phyloP scores from a whole-genome alignment of 2,113 vertebrate species.

The Sula dactylatra region DNA sequence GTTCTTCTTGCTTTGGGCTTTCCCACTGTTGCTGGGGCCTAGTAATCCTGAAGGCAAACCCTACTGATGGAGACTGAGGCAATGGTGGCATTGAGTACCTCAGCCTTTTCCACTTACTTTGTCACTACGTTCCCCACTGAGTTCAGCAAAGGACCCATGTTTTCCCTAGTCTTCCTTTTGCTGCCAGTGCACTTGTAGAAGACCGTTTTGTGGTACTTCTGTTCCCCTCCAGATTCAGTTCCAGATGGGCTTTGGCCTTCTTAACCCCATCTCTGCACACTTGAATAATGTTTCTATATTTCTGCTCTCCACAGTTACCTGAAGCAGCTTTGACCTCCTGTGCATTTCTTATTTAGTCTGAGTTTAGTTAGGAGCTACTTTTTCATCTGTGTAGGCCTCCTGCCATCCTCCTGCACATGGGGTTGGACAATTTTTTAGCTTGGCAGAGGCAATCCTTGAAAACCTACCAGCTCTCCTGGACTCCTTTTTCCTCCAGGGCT shows the following conservation, averaged over 20 bases:
- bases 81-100: not conserved
- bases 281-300: not conserved
- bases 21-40: not conserved
- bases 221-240: not conserved
- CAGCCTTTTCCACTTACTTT: not conserved
- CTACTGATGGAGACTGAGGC: not conserved
- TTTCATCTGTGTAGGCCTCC: not conserved
- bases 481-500: not conserved
- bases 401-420: not conserved
- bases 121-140: not conserved
- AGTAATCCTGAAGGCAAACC: not conserved
- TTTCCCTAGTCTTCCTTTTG: not conserved
- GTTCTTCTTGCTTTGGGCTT: not conserved
- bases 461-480: not conserved
- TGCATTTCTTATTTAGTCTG: not conserved
- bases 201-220: not conserved
- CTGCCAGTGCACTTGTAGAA: not conserved
- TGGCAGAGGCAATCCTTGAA: not conserved
- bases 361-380: not conserved
- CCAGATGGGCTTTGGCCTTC: not conserved
- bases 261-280: not conserved
- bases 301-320: not conserved
- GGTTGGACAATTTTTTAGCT: not conserved
- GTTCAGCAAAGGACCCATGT: rapidly evolving
- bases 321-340: not conserved